Conservation (phyloP, 2,113 vertebrate species). For the Megaceryle torquata region DNA sequence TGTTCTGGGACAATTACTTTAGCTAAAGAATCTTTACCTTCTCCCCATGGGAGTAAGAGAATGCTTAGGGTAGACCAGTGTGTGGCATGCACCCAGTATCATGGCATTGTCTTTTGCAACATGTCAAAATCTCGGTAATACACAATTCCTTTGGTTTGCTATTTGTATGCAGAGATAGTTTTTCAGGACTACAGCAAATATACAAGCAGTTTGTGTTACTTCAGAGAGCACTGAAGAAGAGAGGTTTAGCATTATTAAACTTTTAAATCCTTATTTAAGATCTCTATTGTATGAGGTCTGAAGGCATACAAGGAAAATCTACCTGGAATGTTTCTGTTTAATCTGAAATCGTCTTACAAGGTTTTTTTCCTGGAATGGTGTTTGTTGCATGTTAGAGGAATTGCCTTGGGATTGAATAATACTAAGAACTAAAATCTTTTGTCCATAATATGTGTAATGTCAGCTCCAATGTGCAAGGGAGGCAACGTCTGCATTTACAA, state of each 20-base stretch:
- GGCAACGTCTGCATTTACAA: neutral
- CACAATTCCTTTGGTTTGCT: neutral
- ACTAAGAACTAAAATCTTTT: neutral
- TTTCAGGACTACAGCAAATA: neutral
- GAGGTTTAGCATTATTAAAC: neutral
- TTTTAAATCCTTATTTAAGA: neutral
- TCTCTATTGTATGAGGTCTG: neutral
- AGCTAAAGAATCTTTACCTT: neutral
- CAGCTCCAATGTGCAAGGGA: neutral
- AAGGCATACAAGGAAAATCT: slow-evolving; percentile 1
- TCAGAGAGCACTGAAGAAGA: neutral
- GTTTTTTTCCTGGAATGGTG: neutral
- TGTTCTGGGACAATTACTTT: neutral
- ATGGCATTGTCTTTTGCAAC: neutral
- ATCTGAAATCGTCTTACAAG: neutral
- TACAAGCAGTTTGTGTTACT: neutral
- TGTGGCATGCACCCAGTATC: neutral
- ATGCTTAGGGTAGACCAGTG: neutral
- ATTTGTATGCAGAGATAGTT: neutral
- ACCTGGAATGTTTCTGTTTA: neutral
- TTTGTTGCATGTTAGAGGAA: neutral
- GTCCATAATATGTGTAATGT: neutral
- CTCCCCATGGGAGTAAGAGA: neutral
- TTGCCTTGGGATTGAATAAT: neutral
- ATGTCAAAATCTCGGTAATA: neutral